Base-by-base conservation (phyloP, 2,888 invertebrate genomes). In the Parascotia fuliginaria region DNA sequence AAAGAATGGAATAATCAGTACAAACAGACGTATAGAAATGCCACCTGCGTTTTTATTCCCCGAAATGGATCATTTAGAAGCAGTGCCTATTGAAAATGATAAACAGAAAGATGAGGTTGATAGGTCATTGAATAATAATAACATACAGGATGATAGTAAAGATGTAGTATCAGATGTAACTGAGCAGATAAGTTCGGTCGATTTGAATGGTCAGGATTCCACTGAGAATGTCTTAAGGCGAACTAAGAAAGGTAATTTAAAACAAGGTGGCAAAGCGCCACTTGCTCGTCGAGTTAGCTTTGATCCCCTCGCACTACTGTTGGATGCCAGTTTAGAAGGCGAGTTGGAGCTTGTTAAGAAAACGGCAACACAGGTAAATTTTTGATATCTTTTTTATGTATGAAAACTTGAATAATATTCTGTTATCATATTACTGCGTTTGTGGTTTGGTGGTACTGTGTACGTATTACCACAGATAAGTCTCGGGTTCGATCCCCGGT, bases 261-360 rank as follows among this genome's bases (percentile, higher is more conserved):
- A 97, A 82, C 94, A 94, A 73, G 95, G 94, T 40, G 94, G 95
- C 15, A 96, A 96, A 70, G 94, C 94, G 15, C 96, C 96, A 73
- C 79, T 96, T 27, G 94, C 96, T 3, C 93, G 98, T 61, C 93
- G 98, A 52, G 99, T 99, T 28, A 98, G 98, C 82, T 99, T 99
- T 81, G 99, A 99, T 93, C 99, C 99, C 13, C 93, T 99, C 72
- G 99, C 99, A 0, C 93, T 99, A 40, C 93, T 99, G 39, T 92
- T 99, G 75, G 99, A 99, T 87, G 99, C 99, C 36, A 98, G 99
- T 72, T 94, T 99, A 63, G 99, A 99, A 87, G 99, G 99, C 32
- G 99, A 99, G 85, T 93, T 99, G 78, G 99, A 99, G 79, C 93
- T 99, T 62, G 99, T 99, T 29, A 97, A 96, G 91, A 97, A 97